Percentiles rank a stretch among this genome's conserved stretches.
These are phyloP conservation scores for Andrena praecox DNA, from an alignment of 2,888 invertebrate species.

Conservation along the genomic window DNA sequence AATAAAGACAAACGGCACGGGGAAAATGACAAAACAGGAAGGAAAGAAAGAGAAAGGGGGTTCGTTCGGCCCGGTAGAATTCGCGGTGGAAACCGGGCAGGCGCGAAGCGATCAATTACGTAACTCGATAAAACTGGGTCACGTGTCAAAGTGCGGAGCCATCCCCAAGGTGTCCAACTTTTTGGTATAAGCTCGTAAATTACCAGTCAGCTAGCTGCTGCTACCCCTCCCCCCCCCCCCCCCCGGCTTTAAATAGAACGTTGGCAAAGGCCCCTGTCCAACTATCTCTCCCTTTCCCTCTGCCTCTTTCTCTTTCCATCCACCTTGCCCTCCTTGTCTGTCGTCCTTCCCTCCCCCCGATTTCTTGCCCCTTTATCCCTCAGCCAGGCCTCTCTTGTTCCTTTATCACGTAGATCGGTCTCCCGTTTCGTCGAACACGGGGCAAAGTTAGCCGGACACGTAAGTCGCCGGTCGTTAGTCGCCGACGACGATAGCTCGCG, in stretches of 20 bases:
- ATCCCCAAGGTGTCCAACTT: slow-evolving; percentile 82
- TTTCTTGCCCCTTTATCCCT: slow-evolving; percentile 42
- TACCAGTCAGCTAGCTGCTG: slow-evolving; percentile 77
- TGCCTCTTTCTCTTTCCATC: slow-evolving; percentile 38
- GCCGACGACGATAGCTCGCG: slow-evolving; percentile 60
- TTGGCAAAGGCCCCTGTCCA: slow-evolving; percentile 79
- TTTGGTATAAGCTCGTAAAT: slow-evolving; percentile 83
- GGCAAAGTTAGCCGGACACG: slow-evolving; percentile 70
- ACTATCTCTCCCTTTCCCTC: slow-evolving; percentile 50
- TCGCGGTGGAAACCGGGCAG: slow-evolving; percentile 64
- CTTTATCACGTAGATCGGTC: slow-evolving; percentile 60
- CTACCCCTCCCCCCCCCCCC: too few relatives aligned
- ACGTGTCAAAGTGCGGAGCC: slow-evolving; percentile 83
- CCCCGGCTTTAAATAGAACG: slow-evolving; percentile 83
- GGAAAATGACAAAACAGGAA: slow-evolving; percentile 17
- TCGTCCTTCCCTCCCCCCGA: slow-evolving; percentile 23
- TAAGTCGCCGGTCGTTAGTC: slow-evolving; percentile 74
- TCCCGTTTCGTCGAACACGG: slow-evolving; percentile 47
- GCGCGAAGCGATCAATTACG: slow-evolving; percentile 81
- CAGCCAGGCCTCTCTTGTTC: slow-evolving; percentile 25
- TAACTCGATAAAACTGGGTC: slow-evolving; percentile 83
- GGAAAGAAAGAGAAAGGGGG: slow-evolving; percentile 42
- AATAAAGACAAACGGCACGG: neutral
- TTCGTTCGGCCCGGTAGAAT: slow-evolving; percentile 52
- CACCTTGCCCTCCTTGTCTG: neutral